Percentiles rank a stretch among this genome's conserved stretches.
These are phyloP conservation scores for Lineus longissimus DNA, from an alignment of 1,140 invertebrate species.

Conservation along the genomic window DNA sequence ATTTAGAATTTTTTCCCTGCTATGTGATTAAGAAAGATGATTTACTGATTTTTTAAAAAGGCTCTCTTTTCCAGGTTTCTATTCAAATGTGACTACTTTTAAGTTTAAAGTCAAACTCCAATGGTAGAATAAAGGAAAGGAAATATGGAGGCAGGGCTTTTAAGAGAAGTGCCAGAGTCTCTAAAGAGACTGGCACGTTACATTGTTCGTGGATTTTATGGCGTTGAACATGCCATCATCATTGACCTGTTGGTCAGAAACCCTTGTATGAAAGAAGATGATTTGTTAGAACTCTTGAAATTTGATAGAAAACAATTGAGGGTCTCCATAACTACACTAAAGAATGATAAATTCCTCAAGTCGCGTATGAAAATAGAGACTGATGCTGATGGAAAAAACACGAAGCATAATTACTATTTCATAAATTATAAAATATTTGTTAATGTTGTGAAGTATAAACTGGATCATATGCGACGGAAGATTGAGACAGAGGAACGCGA, in stretches of 20 bases:
- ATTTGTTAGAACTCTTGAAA: slow-evolving; percentile 86
- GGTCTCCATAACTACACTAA: slow-evolving; percentile 76
- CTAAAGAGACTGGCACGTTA: slow-evolving; percentile 84
- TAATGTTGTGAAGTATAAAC: slow-evolving; percentile 91
- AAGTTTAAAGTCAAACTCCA: too few relatives aligned
- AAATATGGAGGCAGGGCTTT: slow-evolving; percentile 41
- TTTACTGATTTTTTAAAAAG: too few relatives aligned
- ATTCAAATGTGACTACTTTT: too few relatives aligned
- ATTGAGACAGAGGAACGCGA: slow-evolving; percentile 93
- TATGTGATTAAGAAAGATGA: too few relatives aligned
- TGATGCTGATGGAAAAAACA: slow-evolving; percentile 88
- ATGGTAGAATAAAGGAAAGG: neutral
- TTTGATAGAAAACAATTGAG: slow-evolving; percentile 93
- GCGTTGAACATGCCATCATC: slow-evolving; percentile 87
- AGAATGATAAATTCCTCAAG: slow-evolving; percentile 93
- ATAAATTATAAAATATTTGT: slow-evolving; percentile 96
- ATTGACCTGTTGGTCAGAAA: slow-evolving; percentile 93
- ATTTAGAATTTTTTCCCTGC: too few relatives aligned
- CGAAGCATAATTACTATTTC: slow-evolving; percentile 96
- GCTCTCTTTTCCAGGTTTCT: too few relatives aligned
- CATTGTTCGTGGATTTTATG: slow-evolving; percentile 88
- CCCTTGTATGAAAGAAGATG: slow-evolving; percentile 96
- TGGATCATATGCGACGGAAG: slow-evolving; percentile 90
- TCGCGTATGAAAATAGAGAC: slow-evolving; percentile 88
- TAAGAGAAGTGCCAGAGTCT: slow-evolving; percentile 45